These are phyloP conservation scores for Lacanobia oleracea DNA, from an alignment of 2,888 invertebrate species.

Conservation along the genomic window DNA sequence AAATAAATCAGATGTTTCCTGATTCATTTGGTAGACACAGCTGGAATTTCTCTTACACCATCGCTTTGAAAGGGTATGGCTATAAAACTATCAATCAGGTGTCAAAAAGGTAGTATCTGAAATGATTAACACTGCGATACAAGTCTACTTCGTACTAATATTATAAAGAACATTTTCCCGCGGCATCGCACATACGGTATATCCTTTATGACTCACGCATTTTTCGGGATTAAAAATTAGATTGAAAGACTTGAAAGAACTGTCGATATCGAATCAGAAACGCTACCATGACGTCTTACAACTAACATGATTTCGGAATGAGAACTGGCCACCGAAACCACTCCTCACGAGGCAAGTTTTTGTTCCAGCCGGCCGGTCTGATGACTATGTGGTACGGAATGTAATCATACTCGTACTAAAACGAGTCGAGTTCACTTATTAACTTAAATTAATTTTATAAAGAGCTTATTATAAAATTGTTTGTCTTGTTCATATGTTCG, in stretches of 20 bases:
- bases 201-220: too few species aligned
- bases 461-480: neutral
- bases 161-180: too few species aligned
- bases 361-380: neutral
- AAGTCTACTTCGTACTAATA: too few species aligned
- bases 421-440: neutral
- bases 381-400: slow-evolving; percentile 13
- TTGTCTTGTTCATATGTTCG: neutral
- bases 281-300: too few species aligned
- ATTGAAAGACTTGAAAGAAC: too few species aligned
- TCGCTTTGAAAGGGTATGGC: neutral
- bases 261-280: too few species aligned
- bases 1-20: neutral
- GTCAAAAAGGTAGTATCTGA: too few species aligned
- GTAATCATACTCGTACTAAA: neutral
- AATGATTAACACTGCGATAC: too few species aligned
- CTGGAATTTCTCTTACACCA: neutral
- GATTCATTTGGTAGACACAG: neutral
- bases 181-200: too few species aligned
- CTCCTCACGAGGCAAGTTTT: neutral
- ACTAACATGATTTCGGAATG: too few species aligned
- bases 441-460: neutral
- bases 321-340: neutral
- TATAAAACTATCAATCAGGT: neutral
- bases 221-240: too few species aligned